Conservation (phyloP, 1,140 invertebrate species). For the Drosophila tristis region DNA sequence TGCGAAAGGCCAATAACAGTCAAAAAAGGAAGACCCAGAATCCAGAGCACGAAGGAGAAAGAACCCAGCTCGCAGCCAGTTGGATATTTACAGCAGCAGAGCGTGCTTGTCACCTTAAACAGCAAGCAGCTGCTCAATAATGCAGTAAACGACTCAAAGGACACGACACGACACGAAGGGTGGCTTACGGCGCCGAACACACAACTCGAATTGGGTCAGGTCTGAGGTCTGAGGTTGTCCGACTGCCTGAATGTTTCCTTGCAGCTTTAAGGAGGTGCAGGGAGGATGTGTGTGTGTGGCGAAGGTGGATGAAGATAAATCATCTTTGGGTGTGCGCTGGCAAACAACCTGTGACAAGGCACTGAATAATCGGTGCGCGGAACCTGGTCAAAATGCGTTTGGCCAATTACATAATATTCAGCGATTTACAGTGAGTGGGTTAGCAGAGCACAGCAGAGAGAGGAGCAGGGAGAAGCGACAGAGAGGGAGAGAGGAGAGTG, state of each 20-base stretch:
- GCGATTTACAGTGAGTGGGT: constrained; percentile 49
- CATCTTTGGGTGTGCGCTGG: constrained; percentile 27
- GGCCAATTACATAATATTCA: constrained; percentile 63
- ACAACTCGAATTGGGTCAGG: constrained; percentile 46
- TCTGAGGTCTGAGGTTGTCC: not conserved
- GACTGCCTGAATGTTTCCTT: not conserved
- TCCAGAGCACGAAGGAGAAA: not conserved
- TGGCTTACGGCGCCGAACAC: too few relatives aligned
- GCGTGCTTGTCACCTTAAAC: constrained; percentile 8
- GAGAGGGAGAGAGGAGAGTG: too few relatives aligned
- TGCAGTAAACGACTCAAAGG: constrained; percentile 37
- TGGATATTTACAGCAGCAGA: constrained; percentile 14
- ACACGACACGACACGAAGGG: too few relatives aligned
- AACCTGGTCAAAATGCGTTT: constrained; percentile 28
- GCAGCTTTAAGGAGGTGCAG: not conserved
- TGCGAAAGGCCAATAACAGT: constrained; percentile 47
- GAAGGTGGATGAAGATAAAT: constrained; percentile 25
- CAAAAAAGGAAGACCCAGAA: not conserved
- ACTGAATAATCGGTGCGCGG: constrained; percentile 36
- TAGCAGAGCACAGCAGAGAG: constrained; percentile 20
- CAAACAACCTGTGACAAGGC: constrained; percentile 39
- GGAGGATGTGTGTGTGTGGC: too few relatives aligned
- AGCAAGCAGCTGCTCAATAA: constrained; percentile 48
- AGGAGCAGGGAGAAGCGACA: too few relatives aligned
- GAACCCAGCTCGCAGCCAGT: not conserved